These are phyloP conservation scores for Sylvietta virens DNA, from an alignment of 2,113 vertebrate species.

Conservation along the genomic window DNA sequence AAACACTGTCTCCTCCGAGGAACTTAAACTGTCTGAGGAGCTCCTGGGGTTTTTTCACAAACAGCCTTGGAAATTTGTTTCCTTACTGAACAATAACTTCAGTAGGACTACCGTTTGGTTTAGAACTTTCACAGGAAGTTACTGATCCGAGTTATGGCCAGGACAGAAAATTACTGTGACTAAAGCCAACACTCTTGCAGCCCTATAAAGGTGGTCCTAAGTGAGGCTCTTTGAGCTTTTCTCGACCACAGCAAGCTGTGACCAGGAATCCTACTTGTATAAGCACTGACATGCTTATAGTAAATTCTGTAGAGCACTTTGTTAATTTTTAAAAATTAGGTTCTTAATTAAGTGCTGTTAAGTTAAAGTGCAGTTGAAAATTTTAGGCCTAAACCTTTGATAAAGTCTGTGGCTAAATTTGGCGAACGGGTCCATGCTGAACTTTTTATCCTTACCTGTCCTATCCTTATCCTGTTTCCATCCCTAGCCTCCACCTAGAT, in stretches of 20 bases:
- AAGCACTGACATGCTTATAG: accelerated
- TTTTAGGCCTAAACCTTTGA: background rate
- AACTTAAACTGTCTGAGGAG: background rate
- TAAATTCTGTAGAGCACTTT: background rate
- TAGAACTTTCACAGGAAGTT: background rate
- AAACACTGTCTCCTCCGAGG: background rate
- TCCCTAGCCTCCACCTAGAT: accelerated
- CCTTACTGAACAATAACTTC: background rate
- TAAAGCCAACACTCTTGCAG: background rate
- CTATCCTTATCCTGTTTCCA: background rate
- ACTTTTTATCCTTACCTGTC: background rate
- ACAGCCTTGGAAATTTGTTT: background rate
- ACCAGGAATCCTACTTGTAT: background rate
- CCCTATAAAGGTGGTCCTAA: background rate
- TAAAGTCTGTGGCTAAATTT: background rate
- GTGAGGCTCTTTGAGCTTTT: background rate
- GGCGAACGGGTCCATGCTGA: background rate
- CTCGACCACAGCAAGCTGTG: background rate
- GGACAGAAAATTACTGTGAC: background rate
- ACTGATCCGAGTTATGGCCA: accelerated
- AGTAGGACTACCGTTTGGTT: background rate
- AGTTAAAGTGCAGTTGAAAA: background rate
- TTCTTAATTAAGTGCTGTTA: background rate
- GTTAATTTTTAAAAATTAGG: background rate
- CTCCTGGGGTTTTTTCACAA: background rate